Conservation (phyloP, 1,140 invertebrate genomes). For the Pachypeltis micranthus region DNA sequence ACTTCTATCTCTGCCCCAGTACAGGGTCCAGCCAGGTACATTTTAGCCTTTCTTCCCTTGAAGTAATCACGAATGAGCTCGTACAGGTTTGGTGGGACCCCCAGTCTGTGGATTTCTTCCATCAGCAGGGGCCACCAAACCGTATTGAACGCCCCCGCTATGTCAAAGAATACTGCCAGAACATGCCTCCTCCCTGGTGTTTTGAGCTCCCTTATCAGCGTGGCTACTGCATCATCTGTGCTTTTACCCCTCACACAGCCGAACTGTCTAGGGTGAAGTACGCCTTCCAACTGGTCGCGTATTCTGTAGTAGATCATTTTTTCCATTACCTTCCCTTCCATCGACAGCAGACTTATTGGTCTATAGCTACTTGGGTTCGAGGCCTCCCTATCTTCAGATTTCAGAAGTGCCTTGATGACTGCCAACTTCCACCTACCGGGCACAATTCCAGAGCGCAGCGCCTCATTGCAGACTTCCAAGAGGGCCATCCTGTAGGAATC, state of each 20-base stretch:
- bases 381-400: background rate
- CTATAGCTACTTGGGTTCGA: background rate
- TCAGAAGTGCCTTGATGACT: background rate
- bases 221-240: background rate
- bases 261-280: background rate
- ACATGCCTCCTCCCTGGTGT: background rate
- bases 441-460: background rate
- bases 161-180: background rate
- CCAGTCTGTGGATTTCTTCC: background rate
- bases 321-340: background rate
- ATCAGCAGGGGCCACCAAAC: background rate
- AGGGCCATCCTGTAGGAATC: background rate
- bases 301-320: background rate
- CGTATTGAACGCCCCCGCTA: background rate
- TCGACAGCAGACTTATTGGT: background rate
- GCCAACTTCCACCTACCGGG: background rate
- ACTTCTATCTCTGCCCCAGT: constrained; percentile 18
- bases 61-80: background rate
- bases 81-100: background rate
- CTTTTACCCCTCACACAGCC: background rate
- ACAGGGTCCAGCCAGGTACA: background rate
- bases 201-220: background rate
- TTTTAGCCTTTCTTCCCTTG: background rate
- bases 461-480: background rate
- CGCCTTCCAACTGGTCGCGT: background rate